These are phyloP conservation scores for Scaptodrosophila lebanonensis DNA, from an alignment of 1,140 invertebrate species.

Conservation along the genomic window DNA sequence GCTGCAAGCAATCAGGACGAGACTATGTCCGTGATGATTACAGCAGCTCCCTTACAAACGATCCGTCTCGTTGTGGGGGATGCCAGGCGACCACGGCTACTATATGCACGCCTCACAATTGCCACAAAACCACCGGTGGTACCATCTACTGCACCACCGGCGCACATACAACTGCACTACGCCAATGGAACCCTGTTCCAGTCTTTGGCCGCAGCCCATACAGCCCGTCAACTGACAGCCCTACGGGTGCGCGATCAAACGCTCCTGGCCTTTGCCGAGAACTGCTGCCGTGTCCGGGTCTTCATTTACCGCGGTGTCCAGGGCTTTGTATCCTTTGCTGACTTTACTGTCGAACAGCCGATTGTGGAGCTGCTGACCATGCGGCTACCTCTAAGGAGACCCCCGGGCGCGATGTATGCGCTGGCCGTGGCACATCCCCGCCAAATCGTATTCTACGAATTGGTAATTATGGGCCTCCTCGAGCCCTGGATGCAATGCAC, in stretches of 20 bases:
- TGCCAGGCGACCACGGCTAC: conserved; percentile 1
- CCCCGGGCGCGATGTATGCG: conserved; percentile 34
- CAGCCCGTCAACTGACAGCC: conserved; percentile 42
- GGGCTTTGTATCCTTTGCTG: conserved; percentile 58
- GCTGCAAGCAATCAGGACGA: no score
- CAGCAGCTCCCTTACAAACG: conserved; percentile 24
- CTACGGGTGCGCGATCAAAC: conserved; percentile 60
- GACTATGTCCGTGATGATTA: no score
- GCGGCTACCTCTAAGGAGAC: conserved; percentile 23
- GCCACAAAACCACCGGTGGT: conserved; percentile 8
- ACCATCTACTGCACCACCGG: conserved; percentile 37
- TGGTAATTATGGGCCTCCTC: conserved; percentile 40
- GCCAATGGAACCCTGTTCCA: conserved; percentile 63
- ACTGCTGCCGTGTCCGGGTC: conserved; percentile 49
- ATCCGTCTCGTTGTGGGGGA: conserved; percentile 42
- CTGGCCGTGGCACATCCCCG: conserved; percentile 39
- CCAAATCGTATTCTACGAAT: conserved; percentile 41
- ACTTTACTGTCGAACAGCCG: conserved; percentile 22
- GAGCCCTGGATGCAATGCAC: conserved; percentile 50
- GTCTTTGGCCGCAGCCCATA: conserved; percentile 37
- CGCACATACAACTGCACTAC: conserved; percentile 49
- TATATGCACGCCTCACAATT: conserved; percentile 48
- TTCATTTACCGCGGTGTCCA: conserved; percentile 61
- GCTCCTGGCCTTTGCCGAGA: conserved; percentile 62
- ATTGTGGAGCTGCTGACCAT: conserved; percentile 35